Conservation (phyloP, 2,797 vertebrate species). For the Eupleurogrammus muticus region DNA sequence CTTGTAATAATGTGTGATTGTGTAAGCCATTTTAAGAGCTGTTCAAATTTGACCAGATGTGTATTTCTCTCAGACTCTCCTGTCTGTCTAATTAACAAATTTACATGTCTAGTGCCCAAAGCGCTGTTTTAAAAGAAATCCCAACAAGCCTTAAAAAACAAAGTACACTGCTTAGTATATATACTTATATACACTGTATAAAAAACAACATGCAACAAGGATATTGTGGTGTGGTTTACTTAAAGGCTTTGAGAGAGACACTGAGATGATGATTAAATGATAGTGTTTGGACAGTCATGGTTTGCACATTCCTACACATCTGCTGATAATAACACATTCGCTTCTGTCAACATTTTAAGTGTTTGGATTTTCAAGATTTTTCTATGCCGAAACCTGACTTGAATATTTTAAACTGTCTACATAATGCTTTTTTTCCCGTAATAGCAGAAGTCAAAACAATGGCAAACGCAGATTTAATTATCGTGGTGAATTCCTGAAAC, state of each 20-base stretch:
- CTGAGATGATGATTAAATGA: background rate
- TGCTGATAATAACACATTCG: background rate
- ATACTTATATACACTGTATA: background rate
- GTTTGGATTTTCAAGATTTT: background rate
- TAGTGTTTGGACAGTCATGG: too few species aligned
- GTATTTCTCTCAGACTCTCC: constrained; percentile 4
- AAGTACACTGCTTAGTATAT: background rate
- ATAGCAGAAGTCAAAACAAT: background rate
- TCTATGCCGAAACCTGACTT: background rate
- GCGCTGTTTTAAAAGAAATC: constrained; percentile 3
- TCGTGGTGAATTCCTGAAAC: background rate
- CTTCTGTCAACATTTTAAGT: background rate
- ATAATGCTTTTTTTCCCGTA: background rate
- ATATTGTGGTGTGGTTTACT: background rate
- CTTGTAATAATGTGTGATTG: constrained; percentile 30
- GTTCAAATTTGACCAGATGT: constrained; percentile 15
- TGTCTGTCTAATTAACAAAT: constrained; percentile 15
- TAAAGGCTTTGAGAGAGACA: background rate
- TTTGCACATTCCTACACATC: background rate
- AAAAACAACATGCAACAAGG: background rate
- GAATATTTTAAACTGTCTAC: background rate
- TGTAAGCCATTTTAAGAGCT: constrained; percentile 17
- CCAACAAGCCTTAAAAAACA: background rate
- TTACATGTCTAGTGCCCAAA: constrained; percentile 3
- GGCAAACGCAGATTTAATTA: background rate